These are phyloP conservation scores for Drosophila erecta DNA, from an alignment of 1,140 invertebrate species.

Conservation along the genomic window DNA sequence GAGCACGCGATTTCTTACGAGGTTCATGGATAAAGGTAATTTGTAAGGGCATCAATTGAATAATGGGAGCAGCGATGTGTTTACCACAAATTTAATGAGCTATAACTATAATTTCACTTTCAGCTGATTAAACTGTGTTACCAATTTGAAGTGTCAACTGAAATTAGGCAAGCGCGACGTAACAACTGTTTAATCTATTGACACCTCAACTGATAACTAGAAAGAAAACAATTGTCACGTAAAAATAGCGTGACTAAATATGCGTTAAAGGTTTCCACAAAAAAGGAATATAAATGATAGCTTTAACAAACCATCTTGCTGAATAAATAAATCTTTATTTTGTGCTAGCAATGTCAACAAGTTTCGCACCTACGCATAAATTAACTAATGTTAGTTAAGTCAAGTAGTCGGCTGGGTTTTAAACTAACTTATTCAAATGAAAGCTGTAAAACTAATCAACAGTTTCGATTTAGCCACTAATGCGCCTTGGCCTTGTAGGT, in stretches of 20 bases:
- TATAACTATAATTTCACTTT: background rate
- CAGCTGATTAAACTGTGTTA: background rate
- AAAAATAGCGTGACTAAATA: background rate
- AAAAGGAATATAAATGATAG: background rate
- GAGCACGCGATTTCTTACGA: conserved; percentile 2
- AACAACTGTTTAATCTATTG: conserved; percentile 12
- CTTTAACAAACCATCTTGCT: background rate
- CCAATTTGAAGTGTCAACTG: conserved; percentile 12
- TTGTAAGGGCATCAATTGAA: conserved; percentile 4
- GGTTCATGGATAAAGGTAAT: conserved; percentile 24
- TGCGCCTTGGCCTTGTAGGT: conserved; percentile 90
- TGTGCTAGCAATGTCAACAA: background rate
- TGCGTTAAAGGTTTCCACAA: background rate
- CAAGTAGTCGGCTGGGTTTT: background rate
- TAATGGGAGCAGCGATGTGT: background rate
- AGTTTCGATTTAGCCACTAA: conserved; percentile 19
- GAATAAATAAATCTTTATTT: conserved; percentile 46
- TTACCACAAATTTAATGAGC: background rate
- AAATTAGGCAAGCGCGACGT: conserved; percentile 3
- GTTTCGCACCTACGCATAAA: conserved; percentile 20
- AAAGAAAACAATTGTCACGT: conserved; percentile 10
- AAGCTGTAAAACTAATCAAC: conserved; percentile 4
- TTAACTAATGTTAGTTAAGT: conserved; percentile 34
- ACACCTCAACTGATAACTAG: conserved; percentile 12
- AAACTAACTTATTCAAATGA: conserved; percentile 16